Evolutionary conservation across 2,888 invertebrate genomes (phyloP).

Genomic region (Lepidocyrtinus sp.): DNA sequence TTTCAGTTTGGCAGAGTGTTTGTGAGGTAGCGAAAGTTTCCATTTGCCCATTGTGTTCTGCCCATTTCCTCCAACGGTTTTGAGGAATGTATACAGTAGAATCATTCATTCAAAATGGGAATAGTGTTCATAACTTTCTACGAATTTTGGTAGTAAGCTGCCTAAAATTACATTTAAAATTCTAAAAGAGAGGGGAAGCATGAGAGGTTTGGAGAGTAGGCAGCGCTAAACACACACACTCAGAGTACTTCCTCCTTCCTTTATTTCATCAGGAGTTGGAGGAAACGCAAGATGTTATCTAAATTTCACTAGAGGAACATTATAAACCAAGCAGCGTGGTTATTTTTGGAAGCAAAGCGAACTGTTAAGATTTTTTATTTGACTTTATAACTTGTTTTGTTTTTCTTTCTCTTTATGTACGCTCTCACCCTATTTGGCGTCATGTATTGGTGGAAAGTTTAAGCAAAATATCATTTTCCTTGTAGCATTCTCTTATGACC

Average conservation of each 20-base stretch:
- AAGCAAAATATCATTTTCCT: neutral
- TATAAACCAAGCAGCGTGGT: conserved; percentile 26
- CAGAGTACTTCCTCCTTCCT: neutral
- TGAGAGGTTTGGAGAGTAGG: no score
- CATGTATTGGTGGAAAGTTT: neutral
- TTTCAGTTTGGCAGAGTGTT: no score
- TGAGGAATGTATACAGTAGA: no score
- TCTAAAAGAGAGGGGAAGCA: neutral
- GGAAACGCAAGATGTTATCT: conserved; percentile 7
- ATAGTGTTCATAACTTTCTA: conserved; percentile 5
- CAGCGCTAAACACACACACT: no score
- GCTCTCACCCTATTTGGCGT: neutral
- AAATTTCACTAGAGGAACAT: conserved; percentile 23
- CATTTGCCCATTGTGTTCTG: no score
- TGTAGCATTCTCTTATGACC: neutral
- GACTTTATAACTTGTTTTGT: conserved; percentile 22
- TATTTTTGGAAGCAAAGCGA: conserved; percentile 42
- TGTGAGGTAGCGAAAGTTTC: no score
- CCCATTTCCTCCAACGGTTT: no score
- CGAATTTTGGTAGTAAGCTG: neutral
- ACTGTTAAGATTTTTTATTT: conserved; percentile 42
- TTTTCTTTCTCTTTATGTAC: conserved; percentile 22
- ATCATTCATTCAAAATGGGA: conserved; percentile 3
- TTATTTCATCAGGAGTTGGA: conserved; percentile 1
- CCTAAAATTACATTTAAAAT: conserved; percentile 10